phyloP scores from a whole-genome alignment of 2,113 vertebrate genomes.

The Mystacornis crossleyi region DNA sequence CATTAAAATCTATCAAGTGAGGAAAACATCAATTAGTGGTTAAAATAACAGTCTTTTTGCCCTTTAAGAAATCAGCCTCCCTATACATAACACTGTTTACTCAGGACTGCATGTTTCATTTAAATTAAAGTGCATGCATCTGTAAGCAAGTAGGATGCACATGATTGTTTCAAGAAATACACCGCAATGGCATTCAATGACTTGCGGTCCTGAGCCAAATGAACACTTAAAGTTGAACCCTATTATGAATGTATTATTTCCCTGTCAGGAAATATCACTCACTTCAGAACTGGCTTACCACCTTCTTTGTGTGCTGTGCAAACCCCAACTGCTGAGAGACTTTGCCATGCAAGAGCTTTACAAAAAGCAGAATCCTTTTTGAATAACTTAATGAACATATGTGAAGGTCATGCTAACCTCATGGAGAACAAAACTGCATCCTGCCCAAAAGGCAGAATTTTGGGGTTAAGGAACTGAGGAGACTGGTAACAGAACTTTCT shows the following conservation, averaged over 20 bases:
- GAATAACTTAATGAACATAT: background rate
- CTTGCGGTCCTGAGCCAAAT: background rate
- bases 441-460: conserved; percentile 8
- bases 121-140: background rate
- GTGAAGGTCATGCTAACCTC: background rate
- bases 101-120: background rate
- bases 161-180: background rate
- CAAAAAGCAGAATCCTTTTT: conserved; percentile 12
- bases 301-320: background rate
- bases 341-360: conserved; percentile 20
- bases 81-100: background rate
- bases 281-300: background rate
- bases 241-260: background rate
- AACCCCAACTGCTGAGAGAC: background rate
- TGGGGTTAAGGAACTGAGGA: background rate
- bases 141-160: background rate
- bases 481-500: background rate
- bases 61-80: conserved; percentile 11
- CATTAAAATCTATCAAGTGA: background rate
- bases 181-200: background rate
- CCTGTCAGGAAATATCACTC: background rate
- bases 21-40: conserved; percentile 12
- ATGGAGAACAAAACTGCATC: background rate
- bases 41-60: background rate
- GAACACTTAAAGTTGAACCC: background rate